These are phyloP conservation scores for Lithophane socia DNA, from an alignment of 2,888 invertebrate genomes.

Conservation along the genomic window DNA sequence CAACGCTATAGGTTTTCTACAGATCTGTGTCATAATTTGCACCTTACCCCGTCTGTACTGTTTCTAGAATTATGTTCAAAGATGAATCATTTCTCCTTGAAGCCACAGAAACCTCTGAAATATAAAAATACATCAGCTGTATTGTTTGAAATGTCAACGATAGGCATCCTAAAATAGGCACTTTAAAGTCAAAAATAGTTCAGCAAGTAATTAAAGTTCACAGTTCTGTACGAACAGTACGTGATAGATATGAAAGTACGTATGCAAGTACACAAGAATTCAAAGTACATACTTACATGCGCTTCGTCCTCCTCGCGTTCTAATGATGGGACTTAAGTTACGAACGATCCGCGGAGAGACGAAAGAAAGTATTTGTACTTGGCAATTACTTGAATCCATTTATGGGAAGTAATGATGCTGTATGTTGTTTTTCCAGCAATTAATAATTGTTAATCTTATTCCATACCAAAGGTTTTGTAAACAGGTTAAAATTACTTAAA, in stretches of 20 bases:
- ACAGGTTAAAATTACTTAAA: not conserved
- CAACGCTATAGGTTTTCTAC: too few relatives aligned
- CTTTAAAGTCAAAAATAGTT: conserved; percentile 17
- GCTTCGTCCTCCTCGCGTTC: conserved; percentile 73
- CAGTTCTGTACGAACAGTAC: conserved; percentile 21
- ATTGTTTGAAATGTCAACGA: not conserved
- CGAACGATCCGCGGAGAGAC: conserved; percentile 49
- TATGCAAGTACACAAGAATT: conserved; percentile 55
- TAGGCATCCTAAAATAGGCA: not conserved
- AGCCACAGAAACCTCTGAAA: not conserved
- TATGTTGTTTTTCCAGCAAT: not conserved
- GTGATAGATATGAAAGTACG: conserved; percentile 45
- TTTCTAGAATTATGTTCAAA: not conserved
- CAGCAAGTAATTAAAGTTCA: conserved; percentile 44
- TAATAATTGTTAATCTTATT: not conserved
- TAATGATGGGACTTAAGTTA: conserved; percentile 73
- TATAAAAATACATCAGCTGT: not conserved
- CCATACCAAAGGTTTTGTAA: not conserved
- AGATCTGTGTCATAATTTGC: too few relatives aligned
- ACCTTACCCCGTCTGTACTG: not conserved
- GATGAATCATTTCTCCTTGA: not conserved
- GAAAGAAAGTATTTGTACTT: not conserved
- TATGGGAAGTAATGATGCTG: not conserved
- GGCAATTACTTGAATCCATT: not conserved
- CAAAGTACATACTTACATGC: conserved; percentile 69